Evolutionary conservation across 1,140 invertebrate species (phyloP).

Genomic region (Tetranychus urticae): DNA sequence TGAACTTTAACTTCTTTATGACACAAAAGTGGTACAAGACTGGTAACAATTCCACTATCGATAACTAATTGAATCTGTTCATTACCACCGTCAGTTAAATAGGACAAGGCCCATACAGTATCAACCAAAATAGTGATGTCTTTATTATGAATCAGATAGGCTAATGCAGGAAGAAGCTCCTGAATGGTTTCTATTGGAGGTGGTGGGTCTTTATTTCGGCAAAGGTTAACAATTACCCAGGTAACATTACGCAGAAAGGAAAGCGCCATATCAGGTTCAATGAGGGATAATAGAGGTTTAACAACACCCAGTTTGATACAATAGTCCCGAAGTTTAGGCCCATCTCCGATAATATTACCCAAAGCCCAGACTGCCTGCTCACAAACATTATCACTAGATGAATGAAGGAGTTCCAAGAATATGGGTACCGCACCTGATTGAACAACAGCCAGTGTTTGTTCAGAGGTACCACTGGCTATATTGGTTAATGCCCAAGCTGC

Average conservation of each 20-base stretch:
- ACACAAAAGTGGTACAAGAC: slow-evolving; percentile 74
- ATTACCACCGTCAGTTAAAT: slow-evolving; percentile 92
- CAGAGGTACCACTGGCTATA: slow-evolving; percentile 87
- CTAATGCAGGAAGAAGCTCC: slow-evolving; percentile 80
- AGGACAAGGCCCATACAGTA: slow-evolving; percentile 96
- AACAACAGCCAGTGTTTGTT: slow-evolving; percentile 88
- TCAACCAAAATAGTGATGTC: slow-evolving; percentile 57
- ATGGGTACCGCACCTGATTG: slow-evolving; percentile 77
- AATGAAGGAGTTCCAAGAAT: slow-evolving; percentile 68
- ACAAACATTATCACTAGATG: slow-evolving; percentile 86
- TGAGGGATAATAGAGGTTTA: slow-evolving; percentile 61
- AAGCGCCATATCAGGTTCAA: slow-evolving; percentile 63
- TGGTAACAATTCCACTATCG: slow-evolving; percentile 77
- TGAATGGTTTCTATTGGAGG: slow-evolving; percentile 58
- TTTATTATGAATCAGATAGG: slow-evolving; percentile 41
- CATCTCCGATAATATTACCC: slow-evolving; percentile 76
- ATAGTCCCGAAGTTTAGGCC: slow-evolving; percentile 63
- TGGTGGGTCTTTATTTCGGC: slow-evolving; percentile 83
- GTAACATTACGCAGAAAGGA: slow-evolving; percentile 83
- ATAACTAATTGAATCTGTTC: slow-evolving; percentile 84
- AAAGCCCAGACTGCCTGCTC: slow-evolving; percentile 98
- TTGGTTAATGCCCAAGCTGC: slow-evolving; percentile 98
- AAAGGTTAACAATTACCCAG: slow-evolving; percentile 92
- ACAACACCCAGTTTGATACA: slow-evolving; percentile 76
- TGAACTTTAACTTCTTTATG: slow-evolving; percentile 86